These are phyloP conservation scores for Rhorus exstirpatorius DNA, from an alignment of 2,888 invertebrate genomes.

Conservation along the genomic window DNA sequence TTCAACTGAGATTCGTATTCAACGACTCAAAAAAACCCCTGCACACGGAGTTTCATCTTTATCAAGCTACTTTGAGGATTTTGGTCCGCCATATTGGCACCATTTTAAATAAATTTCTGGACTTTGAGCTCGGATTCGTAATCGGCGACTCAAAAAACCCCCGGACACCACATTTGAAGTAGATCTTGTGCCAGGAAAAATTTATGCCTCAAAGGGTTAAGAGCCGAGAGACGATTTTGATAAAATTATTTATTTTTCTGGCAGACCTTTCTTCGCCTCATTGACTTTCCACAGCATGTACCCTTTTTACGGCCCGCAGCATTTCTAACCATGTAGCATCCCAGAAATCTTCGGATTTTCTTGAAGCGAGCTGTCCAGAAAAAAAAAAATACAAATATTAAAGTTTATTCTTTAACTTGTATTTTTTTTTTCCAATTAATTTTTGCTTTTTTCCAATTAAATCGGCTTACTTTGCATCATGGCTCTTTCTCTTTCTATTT, in stretches of 20 bases:
- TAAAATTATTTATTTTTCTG: not conserved
- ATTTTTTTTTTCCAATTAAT: conserved; percentile 1
- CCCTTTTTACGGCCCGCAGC: conserved; percentile 54
- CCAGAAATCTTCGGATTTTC: conserved; percentile 70
- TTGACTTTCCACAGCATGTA: conserved; percentile 73
- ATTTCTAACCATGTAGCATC: conserved; percentile 73
- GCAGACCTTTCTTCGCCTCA: conserved; percentile 28
- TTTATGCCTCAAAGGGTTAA: too few species aligned
- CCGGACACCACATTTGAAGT: too few species aligned
- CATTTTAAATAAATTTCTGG: too few species aligned
- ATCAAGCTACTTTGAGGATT: too few species aligned
- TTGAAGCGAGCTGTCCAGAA: conserved; percentile 71
- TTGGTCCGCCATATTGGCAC: too few species aligned
- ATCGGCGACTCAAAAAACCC: too few species aligned
- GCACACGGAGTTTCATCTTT: too few species aligned
- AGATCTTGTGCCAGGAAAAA: too few species aligned
- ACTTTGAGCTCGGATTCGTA: too few species aligned
- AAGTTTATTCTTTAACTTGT: conserved; percentile 14
- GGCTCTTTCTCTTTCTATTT: conserved; percentile 74
- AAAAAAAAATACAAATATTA: not conserved
- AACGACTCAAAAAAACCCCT: too few species aligned
- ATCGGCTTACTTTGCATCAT: conserved; percentile 75
- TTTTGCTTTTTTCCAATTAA: not conserved
- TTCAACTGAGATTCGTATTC: too few species aligned
- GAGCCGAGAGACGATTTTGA: too few species aligned